Percentiles rank a stretch among this genome's conserved stretches.
Conservation (phyloP, 2,113 vertebrate genomes). For the Aegithalos caudatus region DNA sequence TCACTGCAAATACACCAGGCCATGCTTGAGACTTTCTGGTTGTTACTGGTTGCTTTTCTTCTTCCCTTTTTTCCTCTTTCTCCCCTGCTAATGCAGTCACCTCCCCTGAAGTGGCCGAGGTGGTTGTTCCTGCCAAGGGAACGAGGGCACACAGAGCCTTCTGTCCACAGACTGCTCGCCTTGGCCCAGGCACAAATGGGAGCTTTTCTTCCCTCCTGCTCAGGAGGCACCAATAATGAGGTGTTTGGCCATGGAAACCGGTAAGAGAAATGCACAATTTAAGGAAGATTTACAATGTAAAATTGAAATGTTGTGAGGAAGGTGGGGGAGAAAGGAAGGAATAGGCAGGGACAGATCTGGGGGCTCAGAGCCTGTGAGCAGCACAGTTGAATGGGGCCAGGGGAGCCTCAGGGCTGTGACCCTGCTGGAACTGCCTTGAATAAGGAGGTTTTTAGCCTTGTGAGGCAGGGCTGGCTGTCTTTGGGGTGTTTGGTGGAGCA, state of each 20-base stretch:
- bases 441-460: not conserved
- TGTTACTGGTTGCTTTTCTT: not conserved
- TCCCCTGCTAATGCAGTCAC: not conserved
- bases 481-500: not conserved
- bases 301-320: not conserved
- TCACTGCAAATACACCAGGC: not conserved
- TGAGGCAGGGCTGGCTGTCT: not conserved
- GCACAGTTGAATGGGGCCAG: not conserved
- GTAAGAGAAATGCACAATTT: not conserved
- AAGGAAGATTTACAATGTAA: not conserved
- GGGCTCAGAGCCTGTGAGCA: not conserved
- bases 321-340: not conserved
- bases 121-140: constrained; percentile 20
- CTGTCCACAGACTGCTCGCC: not conserved
- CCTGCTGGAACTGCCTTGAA: not conserved
- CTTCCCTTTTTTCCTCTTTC: no score
- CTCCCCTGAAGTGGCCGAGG: not conserved
- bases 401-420: not conserved
- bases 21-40: not conserved
- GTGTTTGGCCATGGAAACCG: not conserved
- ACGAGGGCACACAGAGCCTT: constrained; percentile 16
- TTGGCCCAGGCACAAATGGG: constrained; percentile 1
- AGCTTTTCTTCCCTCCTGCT: not conserved
- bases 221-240: not conserved
- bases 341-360: not conserved